Evolutionary conservation across 1,140 invertebrate species (phyloP).

Genomic region (Mycetomoellerius zeteki): DNA sequence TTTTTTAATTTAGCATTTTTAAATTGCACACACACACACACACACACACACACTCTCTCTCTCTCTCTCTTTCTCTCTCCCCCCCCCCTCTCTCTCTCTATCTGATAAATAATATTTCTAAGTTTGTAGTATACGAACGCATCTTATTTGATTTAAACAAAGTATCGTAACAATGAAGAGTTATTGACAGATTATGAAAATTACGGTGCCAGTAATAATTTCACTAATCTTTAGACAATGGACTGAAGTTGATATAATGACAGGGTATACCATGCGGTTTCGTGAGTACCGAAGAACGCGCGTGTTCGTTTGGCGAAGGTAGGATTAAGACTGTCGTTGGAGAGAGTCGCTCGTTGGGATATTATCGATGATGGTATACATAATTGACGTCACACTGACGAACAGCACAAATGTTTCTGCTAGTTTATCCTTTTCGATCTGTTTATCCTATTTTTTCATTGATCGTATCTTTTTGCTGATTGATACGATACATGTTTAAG

Average conservation of each 20-base stretch:
- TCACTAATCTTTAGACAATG: not conserved
- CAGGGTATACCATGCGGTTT: not conserved
- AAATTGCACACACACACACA: not conserved
- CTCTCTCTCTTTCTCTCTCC: not conserved
- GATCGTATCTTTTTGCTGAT: not conserved
- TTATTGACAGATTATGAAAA: constrained; percentile 14
- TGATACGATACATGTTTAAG: not conserved
- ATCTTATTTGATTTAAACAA: not conserved
- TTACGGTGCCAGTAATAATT: not conserved
- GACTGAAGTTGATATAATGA: not conserved
- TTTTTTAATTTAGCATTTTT: constrained; percentile 5
- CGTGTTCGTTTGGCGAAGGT: constrained; percentile 55
- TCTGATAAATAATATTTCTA: not conserved
- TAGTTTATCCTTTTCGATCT: constrained; percentile 1
- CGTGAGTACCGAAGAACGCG: not conserved
- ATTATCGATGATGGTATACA: constrained; percentile 10
- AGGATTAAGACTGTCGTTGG: constrained; percentile 56
- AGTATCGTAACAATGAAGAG: not conserved
- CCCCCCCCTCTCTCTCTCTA: not conserved
- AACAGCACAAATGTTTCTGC: constrained; percentile 12
- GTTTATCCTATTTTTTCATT: not conserved
- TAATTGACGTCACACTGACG: constrained; percentile 33
- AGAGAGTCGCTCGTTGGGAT: constrained; percentile 57
- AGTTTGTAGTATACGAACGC: not conserved
- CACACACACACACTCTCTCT: too few relatives aligned